phyloP scores from a whole-genome alignment of 2,113 vertebrate species.

The Neodon shergylaensis region DNA sequence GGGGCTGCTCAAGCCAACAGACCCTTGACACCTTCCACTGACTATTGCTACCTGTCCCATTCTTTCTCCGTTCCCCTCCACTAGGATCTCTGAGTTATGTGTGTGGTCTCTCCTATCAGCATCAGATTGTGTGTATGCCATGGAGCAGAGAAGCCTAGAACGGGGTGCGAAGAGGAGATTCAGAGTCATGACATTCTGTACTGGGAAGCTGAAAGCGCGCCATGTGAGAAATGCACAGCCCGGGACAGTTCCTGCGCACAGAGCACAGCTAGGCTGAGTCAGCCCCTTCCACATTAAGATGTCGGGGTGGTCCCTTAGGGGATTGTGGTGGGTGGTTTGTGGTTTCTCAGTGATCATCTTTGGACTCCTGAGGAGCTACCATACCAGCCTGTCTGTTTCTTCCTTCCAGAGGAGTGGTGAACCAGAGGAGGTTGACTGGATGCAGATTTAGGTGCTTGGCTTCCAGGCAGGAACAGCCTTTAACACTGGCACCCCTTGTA shows the following conservation, averaged over 20 bases:
- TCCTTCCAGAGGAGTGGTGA: neutral
- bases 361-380: neutral
- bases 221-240: neutral
- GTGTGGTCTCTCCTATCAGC: neutral
- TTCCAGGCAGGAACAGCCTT: neutral
- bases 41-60: neutral
- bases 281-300: neutral
- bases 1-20: neutral
- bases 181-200: neutral
- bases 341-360: neutral
- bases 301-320: neutral
- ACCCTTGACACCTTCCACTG: neutral
- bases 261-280: neutral
- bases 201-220: neutral
- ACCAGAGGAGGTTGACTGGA: accelerated
- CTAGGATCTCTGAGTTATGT: neutral
- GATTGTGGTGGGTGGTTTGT: too few relatives aligned
- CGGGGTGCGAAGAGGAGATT: neutral
- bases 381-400: neutral
- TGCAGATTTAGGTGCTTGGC: neutral
- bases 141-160: neutral
- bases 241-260: neutral
- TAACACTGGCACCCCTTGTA: neutral
- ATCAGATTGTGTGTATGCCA: neutral
- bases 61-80: neutral